Percentiles rank a stretch among this genome's conserved stretches.
These are phyloP conservation scores for Morpho deidamia DNA, from an alignment of 2,888 invertebrate species.

Conservation along the genomic window DNA sequence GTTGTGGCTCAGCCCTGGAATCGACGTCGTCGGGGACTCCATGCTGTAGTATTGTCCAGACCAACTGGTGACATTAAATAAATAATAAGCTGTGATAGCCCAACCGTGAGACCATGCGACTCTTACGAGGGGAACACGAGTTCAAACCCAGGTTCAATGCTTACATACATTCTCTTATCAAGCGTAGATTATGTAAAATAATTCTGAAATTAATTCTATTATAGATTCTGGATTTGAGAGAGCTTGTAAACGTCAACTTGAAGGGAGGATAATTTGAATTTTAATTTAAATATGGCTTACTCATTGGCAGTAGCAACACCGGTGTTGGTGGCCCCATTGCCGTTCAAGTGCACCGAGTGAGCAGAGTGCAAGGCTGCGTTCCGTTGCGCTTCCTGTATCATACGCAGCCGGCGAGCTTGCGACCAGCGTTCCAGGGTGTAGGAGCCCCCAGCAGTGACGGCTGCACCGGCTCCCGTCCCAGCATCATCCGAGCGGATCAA, in stretches of 20 bases:
- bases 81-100: not conserved
- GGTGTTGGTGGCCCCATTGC: conserved; percentile 29
- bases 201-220: no score
- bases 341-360: conserved; percentile 1
- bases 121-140: no score
- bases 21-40: conserved; percentile 44
- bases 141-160: no score
- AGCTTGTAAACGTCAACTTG: no score
- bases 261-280: no score
- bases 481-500: conserved; percentile 50
- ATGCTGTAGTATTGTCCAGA: conserved; percentile 27
- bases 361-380: conserved; percentile 35
- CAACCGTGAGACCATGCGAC: no score
- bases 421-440: conserved; percentile 71
- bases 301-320: not conserved
- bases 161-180: no score
- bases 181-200: no score
- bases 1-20: conserved; percentile 35
- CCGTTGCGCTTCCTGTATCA: conserved; percentile 68
- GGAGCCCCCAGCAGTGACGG: conserved; percentile 45
- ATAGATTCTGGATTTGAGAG: no score
- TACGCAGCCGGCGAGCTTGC: conserved; percentile 65
- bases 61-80: conserved; percentile 18
- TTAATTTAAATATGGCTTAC: no score
- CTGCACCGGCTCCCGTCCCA: conserved; percentile 28